These are phyloP conservation scores for Xenopus laevis DNA, from an alignment of 2,113 vertebrate species.

Conservation along the genomic window DNA sequence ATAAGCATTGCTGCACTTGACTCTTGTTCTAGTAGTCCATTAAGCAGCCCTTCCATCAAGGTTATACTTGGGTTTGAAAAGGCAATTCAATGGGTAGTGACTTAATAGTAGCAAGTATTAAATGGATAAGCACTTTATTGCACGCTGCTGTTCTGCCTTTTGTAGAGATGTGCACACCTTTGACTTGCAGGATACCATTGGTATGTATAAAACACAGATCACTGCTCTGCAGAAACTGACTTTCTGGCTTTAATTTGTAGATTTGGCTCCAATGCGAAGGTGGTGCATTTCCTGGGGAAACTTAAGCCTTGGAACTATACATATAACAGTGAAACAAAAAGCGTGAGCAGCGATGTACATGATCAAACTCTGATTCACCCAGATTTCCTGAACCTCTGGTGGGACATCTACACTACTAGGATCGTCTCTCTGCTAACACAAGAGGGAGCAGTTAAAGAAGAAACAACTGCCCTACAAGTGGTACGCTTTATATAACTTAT, in stretches of 20 bases:
- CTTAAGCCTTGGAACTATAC: conserved; percentile 89
- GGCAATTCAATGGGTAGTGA: too few species aligned
- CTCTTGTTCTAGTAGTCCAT: conserved; percentile 1
- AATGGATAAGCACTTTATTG: too few species aligned
- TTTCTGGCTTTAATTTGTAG: conserved; percentile 56
- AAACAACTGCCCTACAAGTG: conserved; percentile 59
- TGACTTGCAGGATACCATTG: too few species aligned
- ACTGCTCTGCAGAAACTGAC: too few species aligned
- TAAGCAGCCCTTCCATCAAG: too few species aligned
- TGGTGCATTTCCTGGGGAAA: conserved; percentile 90
- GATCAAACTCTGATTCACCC: conserved; percentile 71
- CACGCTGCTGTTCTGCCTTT: too few species aligned
- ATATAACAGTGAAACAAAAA: conserved; percentile 76
- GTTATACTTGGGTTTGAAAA: too few species aligned
- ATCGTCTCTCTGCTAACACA: conserved; percentile 78
- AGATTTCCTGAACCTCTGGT: conserved; percentile 87
- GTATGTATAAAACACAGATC: too few species aligned
- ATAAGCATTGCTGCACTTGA: conserved; percentile 60
- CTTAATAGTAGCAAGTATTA: too few species aligned
- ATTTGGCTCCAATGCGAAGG: conserved; percentile 87
- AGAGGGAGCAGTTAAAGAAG: conserved; percentile 70
- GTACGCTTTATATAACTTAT: conserved; percentile 57
- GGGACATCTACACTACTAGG: conserved; percentile 71
- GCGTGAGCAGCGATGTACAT: conserved; percentile 60
- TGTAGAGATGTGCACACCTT: too few species aligned